Evolutionary conservation across 2,888 invertebrate species (phyloP), one percentile per base, ranked within the genome.

Genomic region (Thera obeliscata): DNA sequence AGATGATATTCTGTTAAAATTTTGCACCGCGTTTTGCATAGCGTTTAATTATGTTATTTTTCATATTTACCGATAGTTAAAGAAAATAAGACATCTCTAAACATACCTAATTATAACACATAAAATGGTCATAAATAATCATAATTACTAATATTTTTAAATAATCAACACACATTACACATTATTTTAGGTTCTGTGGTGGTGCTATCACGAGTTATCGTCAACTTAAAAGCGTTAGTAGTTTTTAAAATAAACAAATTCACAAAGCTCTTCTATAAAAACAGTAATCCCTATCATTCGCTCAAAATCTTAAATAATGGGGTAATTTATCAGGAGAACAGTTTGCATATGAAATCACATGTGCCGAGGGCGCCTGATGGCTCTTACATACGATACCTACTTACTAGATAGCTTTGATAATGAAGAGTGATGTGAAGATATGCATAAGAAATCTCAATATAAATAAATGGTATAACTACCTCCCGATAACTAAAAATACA

Each of bases 341-440:
- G 83, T 89, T 88, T 90, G 91, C 93, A 91, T 92, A 87, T 90
- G 87, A 86, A 87, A 87, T 87, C 86, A 81, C 79, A 83, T 81
- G 81, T 80, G 79, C 84, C 83, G 81, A 78, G 82, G 86, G 88
- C 86, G 85, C 85, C 81, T 82, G 85, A 81, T 82, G 83, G 79
- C 80, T 79, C 78, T 79, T 76, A 79, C 78, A 67, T 69, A 64
- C 63, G 68, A 73, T 74, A 73, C 72, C 72, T 75, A 74, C 63
- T 75, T 69, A 38, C 9, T 12, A 60, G 65, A 63, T 69, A 75
- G 70, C 63, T 46, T 61, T 66, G 69, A 70, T 76, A 76, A 77
- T 78, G 71, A 74, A 74, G 72, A 74, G 66, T 75, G 75, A 80
- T 74, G 74, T 63, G 52, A 52, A 60, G 54, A 63, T 57, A 49